These are phyloP conservation scores for Camelus dromedarius DNA, from an alignment of 2,113 vertebrate genomes.

Conservation along the genomic window DNA sequence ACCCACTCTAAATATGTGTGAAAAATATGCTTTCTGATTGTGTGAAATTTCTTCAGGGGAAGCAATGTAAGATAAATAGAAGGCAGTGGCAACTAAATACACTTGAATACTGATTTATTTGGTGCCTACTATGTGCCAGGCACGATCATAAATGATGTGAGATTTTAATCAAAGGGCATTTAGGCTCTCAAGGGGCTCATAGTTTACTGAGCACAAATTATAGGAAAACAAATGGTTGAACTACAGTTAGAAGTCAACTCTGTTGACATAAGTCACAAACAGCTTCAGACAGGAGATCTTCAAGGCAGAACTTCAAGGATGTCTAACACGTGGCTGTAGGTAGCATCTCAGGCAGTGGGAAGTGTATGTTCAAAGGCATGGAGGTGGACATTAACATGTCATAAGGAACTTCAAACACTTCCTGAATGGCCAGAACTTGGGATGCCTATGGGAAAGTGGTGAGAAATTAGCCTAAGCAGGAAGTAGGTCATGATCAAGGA, in stretches of 20 bases:
- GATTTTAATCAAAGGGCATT: conserved; percentile 20
- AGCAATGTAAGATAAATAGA: background rate
- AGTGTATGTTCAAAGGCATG: background rate
- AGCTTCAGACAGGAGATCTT: background rate
- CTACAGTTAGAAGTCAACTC: background rate
- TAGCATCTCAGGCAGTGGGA: background rate
- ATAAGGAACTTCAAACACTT: background rate
- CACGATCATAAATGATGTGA: background rate
- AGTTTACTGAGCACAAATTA: conserved; percentile 21
- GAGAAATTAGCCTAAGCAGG: background rate
- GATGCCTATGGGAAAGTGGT: background rate
- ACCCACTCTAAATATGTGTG: background rate
- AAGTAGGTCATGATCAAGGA: background rate
- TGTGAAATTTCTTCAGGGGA: background rate
- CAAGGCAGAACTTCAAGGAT: background rate
- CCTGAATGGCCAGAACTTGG: background rate
- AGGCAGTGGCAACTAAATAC: background rate
- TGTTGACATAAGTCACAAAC: background rate
- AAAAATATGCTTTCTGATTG: background rate
- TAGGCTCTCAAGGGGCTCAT: background rate
- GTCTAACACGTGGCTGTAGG: background rate
- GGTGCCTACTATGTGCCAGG: background rate
- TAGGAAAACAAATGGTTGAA: background rate
- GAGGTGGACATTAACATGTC: background rate
- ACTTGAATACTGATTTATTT: background rate